Evolutionary conservation across 2,888 invertebrate species (phyloP), one percentile per base, ranked within the genome.

Genomic region (Dexiosoma caninum): DNA sequence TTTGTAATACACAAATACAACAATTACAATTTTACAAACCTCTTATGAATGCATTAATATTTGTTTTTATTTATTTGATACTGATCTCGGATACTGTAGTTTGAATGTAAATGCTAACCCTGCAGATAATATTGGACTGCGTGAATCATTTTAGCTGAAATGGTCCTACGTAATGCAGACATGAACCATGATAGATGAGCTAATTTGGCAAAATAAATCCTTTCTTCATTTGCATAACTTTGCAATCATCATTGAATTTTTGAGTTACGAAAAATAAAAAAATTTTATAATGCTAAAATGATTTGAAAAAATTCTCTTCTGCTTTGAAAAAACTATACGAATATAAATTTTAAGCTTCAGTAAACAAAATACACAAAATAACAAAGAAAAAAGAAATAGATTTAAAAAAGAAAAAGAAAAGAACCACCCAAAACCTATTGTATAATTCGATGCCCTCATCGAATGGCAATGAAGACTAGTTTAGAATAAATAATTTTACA

Each of bases 401-500:
- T 9, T 44, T 10, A 78, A 53, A 12, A 12, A 30, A 32, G 53
- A 64, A 4, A 14, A 59, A 35, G 14, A 23, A 71, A 37, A 44
- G 40, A 76, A 64, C 23, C 51, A 46, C 19, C 55, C 14, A 51
- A 71, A 66, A 75, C 66, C n/a, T 69, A 77, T 77, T 77, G 77
- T 64, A 35, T n/a, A 57, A 77, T 77, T 74, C 72, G 77, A 81
- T 81, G 77, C 62, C 64, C 81, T 59, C 72, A 51, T 69, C 69
- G 69, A 64, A 67, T 30, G 12, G 37, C 62, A 55, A 42, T 14
- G 53, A 60, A 59, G 76, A 81, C 80, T 64, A 44, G 64, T 32
- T 51, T 46, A 62, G 81, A 77, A 81, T 81, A 81, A 75, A 57
- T 74, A 81, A 81, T 81, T 81, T 69, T 57, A 62, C 46, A 66